Evolutionary conservation across 2,888 invertebrate species (phyloP).

Genomic region (Bellardia bayeri): DNA sequence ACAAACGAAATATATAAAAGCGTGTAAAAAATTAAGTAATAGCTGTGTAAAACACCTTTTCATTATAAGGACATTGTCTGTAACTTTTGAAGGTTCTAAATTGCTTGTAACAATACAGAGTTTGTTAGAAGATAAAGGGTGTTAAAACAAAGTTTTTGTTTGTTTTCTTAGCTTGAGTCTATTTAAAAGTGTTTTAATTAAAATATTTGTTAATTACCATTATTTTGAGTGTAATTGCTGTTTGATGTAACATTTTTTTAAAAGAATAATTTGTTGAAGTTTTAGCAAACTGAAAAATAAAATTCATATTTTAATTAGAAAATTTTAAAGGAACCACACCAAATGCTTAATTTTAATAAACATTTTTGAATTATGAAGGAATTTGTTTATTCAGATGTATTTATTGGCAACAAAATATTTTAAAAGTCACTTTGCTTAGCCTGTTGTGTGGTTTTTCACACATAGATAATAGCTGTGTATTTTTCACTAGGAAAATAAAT

Average conservation of each 20-base stretch:
- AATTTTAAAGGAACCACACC: too few relatives aligned
- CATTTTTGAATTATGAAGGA: too few relatives aligned
- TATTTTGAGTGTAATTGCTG: slow-evolving; percentile 1
- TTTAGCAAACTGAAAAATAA: neutral
- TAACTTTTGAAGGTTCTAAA: slow-evolving; percentile 11
- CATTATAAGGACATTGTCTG: neutral
- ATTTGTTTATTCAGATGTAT: too few relatives aligned
- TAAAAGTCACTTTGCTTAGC: too few relatives aligned
- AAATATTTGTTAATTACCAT: slow-evolving; percentile 11
- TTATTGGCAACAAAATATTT: too few relatives aligned
- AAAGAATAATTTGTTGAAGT: neutral
- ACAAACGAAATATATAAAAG: neutral
- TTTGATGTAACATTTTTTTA: neutral
- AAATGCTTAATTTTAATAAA: too few relatives aligned
- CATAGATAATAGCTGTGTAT: too few relatives aligned
- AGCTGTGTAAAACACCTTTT: neutral
- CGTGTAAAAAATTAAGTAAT: neutral
- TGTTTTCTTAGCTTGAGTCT: neutral
- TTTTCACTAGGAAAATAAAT: neutral
- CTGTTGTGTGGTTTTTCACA: too few relatives aligned
- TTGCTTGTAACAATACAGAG: slow-evolving; percentile 6
- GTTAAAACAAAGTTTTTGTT: neutral
- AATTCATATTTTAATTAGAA: too few relatives aligned
- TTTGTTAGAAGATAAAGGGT: neutral
- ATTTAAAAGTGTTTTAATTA: neutral